These are phyloP conservation scores for Spodoptera litura DNA, from an alignment of 1,140 invertebrate genomes.

Conservation along the genomic window DNA sequence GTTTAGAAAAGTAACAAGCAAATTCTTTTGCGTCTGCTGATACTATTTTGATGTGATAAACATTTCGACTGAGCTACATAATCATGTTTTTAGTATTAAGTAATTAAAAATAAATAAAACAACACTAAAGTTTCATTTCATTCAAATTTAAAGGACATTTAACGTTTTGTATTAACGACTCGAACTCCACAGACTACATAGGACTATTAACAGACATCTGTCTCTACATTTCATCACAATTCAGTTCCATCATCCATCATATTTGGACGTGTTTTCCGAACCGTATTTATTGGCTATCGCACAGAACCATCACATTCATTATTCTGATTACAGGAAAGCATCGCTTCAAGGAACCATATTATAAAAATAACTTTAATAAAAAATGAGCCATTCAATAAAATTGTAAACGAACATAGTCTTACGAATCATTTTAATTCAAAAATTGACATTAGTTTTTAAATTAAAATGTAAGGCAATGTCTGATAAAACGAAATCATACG, in stretches of 20 bases:
- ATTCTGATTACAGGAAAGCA: constrained; percentile 73
- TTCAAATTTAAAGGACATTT: neutral
- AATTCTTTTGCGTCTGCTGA: too few species aligned
- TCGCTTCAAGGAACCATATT: constrained; percentile 19
- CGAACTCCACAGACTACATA: constrained; percentile 25
- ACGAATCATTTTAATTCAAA: neutral
- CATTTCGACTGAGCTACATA: too few species aligned
- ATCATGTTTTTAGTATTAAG: too few species aligned
- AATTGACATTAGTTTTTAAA: neutral
- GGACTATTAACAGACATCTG: constrained; percentile 68
- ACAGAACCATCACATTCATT: constrained; percentile 78
- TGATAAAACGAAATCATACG: neutral
- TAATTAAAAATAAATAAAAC: too few species aligned
- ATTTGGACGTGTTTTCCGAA: constrained; percentile 80
- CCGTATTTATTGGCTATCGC: constrained; percentile 80
- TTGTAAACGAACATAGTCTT: neutral
- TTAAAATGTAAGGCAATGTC: neutral
- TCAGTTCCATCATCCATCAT: constrained; percentile 82
- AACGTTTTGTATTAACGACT: constrained; percentile 6
- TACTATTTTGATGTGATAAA: too few species aligned
- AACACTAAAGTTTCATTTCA: too few species aligned
- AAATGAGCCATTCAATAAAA: neutral
- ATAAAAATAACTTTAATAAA: neutral
- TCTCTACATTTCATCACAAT: constrained; percentile 80
- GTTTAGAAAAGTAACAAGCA: too few species aligned